Conservation (phyloP, 2,888 invertebrate genomes). For the Aplocera efformata region DNA sequence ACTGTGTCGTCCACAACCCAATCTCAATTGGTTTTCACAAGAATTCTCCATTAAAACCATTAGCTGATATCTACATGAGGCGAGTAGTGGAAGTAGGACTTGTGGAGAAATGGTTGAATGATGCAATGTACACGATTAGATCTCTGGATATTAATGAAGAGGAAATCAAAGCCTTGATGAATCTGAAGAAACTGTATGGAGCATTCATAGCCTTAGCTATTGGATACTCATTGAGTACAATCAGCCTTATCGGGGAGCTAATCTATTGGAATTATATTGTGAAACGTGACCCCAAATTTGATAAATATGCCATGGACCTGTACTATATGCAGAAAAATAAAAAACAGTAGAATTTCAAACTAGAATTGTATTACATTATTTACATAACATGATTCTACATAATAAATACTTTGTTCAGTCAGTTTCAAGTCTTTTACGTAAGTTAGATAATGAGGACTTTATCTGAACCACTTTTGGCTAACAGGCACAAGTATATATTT, state of each 20-base stretch:
- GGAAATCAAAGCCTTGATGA: constrained; percentile 87
- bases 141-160: constrained; percentile 79
- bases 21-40: constrained; percentile 90
- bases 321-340: constrained; percentile 75
- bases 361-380: constrained; percentile 37
- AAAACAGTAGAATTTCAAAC: constrained; percentile 37
- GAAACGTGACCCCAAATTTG: constrained; percentile 84
- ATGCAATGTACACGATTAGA: constrained; percentile 82
- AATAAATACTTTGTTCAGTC: constrained; percentile 47
- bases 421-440: constrained; percentile 25
- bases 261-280: constrained; percentile 85
- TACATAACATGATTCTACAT: constrained; percentile 40
- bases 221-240: constrained; percentile 83
- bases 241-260: constrained; percentile 81
- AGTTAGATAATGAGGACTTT: constrained; percentile 3
- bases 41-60: constrained; percentile 87
- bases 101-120: constrained; percentile 88
- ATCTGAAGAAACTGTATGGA: constrained; percentile 88
- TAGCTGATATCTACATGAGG: constrained; percentile 84
- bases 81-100: constrained; percentile 87
- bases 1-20: constrained; percentile 90
- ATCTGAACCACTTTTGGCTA: neutral
- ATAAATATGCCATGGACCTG: constrained; percentile 82
- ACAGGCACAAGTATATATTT: constrained; percentile 6
- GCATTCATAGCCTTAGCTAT: constrained; percentile 86